These are phyloP conservation scores for Mylabris phalerata DNA, from an alignment of 1,140 invertebrate species.

Conservation along the genomic window DNA sequence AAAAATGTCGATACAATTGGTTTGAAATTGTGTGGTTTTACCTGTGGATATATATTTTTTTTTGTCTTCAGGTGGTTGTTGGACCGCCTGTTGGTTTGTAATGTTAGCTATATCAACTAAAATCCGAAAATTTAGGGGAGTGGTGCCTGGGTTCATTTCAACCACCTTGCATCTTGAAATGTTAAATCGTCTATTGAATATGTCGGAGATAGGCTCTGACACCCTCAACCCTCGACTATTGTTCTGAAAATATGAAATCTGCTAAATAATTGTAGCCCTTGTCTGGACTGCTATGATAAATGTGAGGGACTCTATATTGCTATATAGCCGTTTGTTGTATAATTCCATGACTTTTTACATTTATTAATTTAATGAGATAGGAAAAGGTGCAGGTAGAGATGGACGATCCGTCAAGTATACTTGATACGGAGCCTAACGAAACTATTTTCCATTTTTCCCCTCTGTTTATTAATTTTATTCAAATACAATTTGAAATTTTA, in stretches of 20 bases:
- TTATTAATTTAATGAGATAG: constrained; percentile 13
- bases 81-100: constrained; percentile 16
- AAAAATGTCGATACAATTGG: not conserved
- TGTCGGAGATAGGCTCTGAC: constrained; percentile 4
- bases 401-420: no score
- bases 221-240: constrained; percentile 9
- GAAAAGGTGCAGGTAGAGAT: constrained; percentile 2
- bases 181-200: constrained; percentile 12
- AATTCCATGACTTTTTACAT: constrained; percentile 3
- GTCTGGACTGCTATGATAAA: constrained; percentile 11
- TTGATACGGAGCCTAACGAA: no score
- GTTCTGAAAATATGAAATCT: constrained; percentile 19
- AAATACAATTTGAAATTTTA: no score
- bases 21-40: constrained; percentile 1
- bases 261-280: constrained; percentile 18
- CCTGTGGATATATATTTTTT: constrained; percentile 8
- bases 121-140: constrained; percentile 17
- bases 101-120: constrained; percentile 20
- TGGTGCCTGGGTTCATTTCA: constrained; percentile 12
- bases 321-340: not conserved
- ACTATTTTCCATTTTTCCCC: not conserved
- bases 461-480: not conserved
- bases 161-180: constrained; percentile 18
- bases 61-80: constrained; percentile 5
- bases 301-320: constrained; percentile 9